Conservation (phyloP, 2,113 vertebrate species). For the Cololabis saira region DNA sequence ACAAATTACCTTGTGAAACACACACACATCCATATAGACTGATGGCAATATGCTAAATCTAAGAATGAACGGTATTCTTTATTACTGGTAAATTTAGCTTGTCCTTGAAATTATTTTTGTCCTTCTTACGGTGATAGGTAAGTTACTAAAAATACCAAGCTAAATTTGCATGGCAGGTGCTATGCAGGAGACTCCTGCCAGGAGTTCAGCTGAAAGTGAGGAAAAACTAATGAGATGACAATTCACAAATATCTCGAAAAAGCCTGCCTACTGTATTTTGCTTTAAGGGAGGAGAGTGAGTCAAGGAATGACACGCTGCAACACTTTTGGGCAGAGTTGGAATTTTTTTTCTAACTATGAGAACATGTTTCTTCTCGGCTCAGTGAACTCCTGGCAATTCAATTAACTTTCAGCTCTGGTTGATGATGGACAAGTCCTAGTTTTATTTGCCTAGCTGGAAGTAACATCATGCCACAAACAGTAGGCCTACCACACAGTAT, state of each 20-base stretch:
- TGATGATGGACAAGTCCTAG: not conserved
- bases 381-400: not conserved
- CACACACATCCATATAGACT: no score
- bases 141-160: no score
- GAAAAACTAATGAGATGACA: no score
- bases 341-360: not conserved
- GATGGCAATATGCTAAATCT: no score
- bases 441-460: not conserved
- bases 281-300: not conserved
- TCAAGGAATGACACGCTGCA: slow-evolving; percentile 6
- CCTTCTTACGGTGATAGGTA: no score
- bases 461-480: not conserved
- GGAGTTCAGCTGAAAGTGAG: slow-evolving; percentile 14
- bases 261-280: not conserved
- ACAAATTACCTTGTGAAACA: no score
- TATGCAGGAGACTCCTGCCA: no score
- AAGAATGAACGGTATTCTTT: no score
- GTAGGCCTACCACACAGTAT: not conserved
- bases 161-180: slow-evolving; percentile 2
- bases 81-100: no score
- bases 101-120: no score
- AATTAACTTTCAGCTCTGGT: not conserved
- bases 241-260: slow-evolving; percentile 9
- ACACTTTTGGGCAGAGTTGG: slow-evolving; percentile 1
- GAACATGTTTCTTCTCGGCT: not conserved